A percentile compares a stretch with the other conserved stretches of the same genome.
phyloP scores from a whole-genome alignment of 35 echinoderm and acorn worm genomes.

The Anneissia japonica region DNA sequence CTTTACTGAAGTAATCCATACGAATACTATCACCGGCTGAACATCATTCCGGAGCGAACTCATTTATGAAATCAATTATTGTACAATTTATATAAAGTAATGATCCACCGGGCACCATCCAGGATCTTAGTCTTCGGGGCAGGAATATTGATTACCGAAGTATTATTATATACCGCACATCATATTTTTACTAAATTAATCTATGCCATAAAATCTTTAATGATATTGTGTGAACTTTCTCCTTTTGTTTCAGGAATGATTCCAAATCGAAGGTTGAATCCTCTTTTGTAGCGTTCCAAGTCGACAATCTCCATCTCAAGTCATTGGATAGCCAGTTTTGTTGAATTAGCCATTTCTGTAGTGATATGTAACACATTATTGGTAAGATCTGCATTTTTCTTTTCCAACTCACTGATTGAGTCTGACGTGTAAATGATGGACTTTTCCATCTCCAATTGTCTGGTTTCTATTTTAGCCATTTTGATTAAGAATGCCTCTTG shows the following conservation, averaged over 20 bases:
- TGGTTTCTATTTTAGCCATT: too few relatives aligned
- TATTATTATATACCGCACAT: too few relatives aligned
- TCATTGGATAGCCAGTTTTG: background rate
- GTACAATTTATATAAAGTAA: too few relatives aligned
- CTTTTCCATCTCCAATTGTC: background rate
- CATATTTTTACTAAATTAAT: too few relatives aligned
- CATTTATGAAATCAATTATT: too few relatives aligned
- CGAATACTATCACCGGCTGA: too few relatives aligned
- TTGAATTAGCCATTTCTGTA: background rate
- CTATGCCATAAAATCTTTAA: background rate
- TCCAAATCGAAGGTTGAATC: constrained; percentile 26
- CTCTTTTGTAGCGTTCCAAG: background rate
- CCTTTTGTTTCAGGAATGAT: constrained; percentile 7
- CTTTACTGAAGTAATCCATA: too few relatives aligned
- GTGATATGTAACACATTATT: background rate
- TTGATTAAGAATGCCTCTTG: too few relatives aligned
- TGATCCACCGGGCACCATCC: too few relatives aligned
- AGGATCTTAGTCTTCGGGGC: too few relatives aligned
- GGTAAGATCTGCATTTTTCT: background rate
- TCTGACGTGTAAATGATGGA: background rate
- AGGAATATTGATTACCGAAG: too few relatives aligned
- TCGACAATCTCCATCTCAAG: background rate
- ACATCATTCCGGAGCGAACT: too few relatives aligned
- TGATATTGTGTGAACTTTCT: background rate
- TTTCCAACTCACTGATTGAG: background rate